These are phyloP conservation scores for Aricia agestis DNA, from an alignment of 1,140 invertebrate genomes.

Conservation along the genomic window DNA sequence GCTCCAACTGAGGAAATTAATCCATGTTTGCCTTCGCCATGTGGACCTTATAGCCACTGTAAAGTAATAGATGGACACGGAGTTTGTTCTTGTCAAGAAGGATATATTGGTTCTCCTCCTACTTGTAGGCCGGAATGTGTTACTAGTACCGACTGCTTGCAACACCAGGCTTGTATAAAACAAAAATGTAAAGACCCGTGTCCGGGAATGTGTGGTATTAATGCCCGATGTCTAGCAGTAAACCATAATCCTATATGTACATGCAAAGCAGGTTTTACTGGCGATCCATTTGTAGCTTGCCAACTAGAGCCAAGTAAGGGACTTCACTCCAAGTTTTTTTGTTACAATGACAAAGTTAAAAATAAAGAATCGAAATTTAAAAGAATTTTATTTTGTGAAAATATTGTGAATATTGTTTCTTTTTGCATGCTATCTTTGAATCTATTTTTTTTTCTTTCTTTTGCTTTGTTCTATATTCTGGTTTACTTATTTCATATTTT, in stretches of 20 bases:
- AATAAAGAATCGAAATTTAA: conserved; percentile 35
- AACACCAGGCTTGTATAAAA: conserved; percentile 87
- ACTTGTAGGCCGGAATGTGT: conserved; percentile 90
- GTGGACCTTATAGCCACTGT: conserved; percentile 89
- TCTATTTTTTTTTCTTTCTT: conserved; percentile 39
- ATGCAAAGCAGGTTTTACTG: conserved; percentile 87
- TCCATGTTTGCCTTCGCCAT: conserved; percentile 87
- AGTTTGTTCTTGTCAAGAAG: conserved; percentile 87
- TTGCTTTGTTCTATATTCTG: conserved; percentile 38
- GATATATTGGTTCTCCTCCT: conserved; percentile 86
- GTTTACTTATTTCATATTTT: conserved; percentile 46
- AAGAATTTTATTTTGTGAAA: conserved; percentile 54
- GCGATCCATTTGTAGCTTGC: conserved; percentile 90
- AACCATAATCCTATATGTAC: conserved; percentile 90
- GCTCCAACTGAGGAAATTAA: conserved; percentile 75
- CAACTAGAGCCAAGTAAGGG: conserved; percentile 70
- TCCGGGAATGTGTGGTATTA: conserved; percentile 88
- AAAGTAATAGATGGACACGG: conserved; percentile 83
- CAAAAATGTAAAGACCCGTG: conserved; percentile 90
- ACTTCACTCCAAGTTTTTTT: conserved; percentile 24
- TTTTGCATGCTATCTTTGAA: conserved; percentile 48
- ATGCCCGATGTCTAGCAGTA: conserved; percentile 87
- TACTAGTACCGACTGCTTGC: conserved; percentile 88
- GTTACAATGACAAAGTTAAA: conserved; percentile 34
- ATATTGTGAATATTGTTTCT: conserved; percentile 32